Evolutionary conservation across 2,113 vertebrate species (phyloP).

Genomic region (Uria lomvia): DNA sequence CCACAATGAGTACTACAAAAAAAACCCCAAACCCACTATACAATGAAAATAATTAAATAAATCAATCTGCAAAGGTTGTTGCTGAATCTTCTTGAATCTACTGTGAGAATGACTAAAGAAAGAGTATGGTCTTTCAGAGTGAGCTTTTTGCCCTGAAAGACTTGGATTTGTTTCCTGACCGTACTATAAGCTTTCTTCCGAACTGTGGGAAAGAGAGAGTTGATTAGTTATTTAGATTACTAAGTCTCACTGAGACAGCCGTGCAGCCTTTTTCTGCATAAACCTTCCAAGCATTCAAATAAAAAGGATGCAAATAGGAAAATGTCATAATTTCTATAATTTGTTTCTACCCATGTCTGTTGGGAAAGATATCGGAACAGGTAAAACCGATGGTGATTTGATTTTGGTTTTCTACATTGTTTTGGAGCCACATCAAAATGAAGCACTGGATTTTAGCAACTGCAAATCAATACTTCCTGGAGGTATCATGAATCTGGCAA

Average conservation of each 20-base stretch:
- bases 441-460: neutral
- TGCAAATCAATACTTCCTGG: neutral
- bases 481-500: neutral
- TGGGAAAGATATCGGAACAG: neutral
- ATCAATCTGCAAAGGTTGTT: neutral
- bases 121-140: neutral
- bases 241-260: neutral
- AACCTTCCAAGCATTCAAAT: neutral
- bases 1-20: neutral
- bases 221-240: neutral
- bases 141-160: neutral
- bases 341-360: neutral
- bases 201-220: neutral
- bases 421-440: neutral
- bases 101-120: neutral
- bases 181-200: neutral
- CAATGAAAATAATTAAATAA: neutral
- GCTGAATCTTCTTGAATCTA: neutral
- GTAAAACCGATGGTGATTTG: neutral
- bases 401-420: neutral
- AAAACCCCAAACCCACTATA: neutral
- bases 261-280: neutral
- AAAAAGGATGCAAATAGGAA: neutral
- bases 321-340: neutral
- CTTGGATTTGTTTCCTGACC: neutral